Evolutionary conservation across 1,140 invertebrate species (phyloP), one percentile per base, ranked within the genome.

Genomic region (Vanessa tameamea): DNA sequence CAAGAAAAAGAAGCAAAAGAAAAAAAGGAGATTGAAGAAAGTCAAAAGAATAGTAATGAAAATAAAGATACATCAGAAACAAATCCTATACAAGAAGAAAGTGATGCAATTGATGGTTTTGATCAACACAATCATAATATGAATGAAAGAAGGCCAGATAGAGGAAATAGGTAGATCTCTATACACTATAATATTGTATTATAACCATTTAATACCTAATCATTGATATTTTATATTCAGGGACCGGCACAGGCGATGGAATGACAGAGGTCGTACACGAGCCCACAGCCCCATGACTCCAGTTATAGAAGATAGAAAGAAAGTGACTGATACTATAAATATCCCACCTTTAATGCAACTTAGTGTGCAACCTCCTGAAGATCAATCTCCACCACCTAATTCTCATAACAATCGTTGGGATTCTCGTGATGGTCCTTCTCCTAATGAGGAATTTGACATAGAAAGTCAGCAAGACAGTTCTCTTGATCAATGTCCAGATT

Each of bases 311-410:
- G 90, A 90, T 43, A 83, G 86, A 77, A 90, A 85, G 69, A 84
- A 87, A 78, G 59, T 66, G 13, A 64, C 51, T 20, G 85, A 89
- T 57, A 84, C 79, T 37, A 63, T 75, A 37, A 83, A 81, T 64
- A 91, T 91, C 65, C 88, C 85, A 66, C 73, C 89, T n/a, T 76
- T 91, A 7, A 90, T 91, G 89, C 89, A 92, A 80, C 75, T 88
- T 5, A 82, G 88, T 77, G 75, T 88, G 57, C 84, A 81, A 72
- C 83, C 82, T 31, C 86, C 84, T 20, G 84, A 85, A 47, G 81
- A 83, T 47, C 75, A 77, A 53, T 78, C 81, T 68, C 64, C 72
- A 55, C 67, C 63, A 57, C 57, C 69, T 59, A 68, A 57, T 50
- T 15, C 53, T 16, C 75, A 67, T 59, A 63, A 23, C 23, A 59